Percentiles rank a stretch among this genome's conserved stretches.
These are phyloP conservation scores for Heliangelus exortis DNA, from an alignment of 2,797 vertebrate genomes.

Conservation along the genomic window DNA sequence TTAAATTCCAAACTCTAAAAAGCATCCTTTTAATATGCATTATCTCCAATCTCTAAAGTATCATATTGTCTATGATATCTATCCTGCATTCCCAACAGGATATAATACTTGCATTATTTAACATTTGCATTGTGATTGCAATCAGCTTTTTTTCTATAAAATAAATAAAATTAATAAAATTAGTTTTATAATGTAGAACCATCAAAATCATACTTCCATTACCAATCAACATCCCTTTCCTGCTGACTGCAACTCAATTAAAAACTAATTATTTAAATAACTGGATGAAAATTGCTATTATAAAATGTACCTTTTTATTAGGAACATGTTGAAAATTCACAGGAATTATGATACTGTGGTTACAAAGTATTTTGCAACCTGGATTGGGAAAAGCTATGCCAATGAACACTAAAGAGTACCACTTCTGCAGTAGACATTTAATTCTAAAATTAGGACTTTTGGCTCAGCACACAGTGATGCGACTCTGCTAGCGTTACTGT, in stretches of 20 bases:
- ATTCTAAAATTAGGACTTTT: neutral
- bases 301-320: conserved; percentile 30
- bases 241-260: conserved; percentile 58
- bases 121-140: conserved; percentile 59
- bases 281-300: conserved; percentile 36
- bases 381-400: neutral
- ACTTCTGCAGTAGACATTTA: neutral
- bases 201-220: conserved; percentile 12
- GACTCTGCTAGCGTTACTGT: neutral
- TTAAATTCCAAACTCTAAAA: conserved; percentile 4
- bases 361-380: neutral
- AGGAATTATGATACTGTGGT: neutral
- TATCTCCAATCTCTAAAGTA: conserved; percentile 9
- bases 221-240: conserved; percentile 51
- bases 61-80: neutral
- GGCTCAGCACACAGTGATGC: neutral
- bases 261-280: conserved; percentile 66
- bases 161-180: conserved; percentile 41
- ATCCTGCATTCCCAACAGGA: neutral
- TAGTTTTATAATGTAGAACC: conserved; percentile 13
- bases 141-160: conserved; percentile 67
- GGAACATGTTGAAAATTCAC: conserved; percentile 31
- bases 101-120: conserved; percentile 32
- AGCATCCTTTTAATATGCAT: neutral
- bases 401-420: neutral